These are phyloP conservation scores for Omphaloscelis lunosa DNA, from an alignment of 2,888 invertebrate species.

Conservation along the genomic window DNA sequence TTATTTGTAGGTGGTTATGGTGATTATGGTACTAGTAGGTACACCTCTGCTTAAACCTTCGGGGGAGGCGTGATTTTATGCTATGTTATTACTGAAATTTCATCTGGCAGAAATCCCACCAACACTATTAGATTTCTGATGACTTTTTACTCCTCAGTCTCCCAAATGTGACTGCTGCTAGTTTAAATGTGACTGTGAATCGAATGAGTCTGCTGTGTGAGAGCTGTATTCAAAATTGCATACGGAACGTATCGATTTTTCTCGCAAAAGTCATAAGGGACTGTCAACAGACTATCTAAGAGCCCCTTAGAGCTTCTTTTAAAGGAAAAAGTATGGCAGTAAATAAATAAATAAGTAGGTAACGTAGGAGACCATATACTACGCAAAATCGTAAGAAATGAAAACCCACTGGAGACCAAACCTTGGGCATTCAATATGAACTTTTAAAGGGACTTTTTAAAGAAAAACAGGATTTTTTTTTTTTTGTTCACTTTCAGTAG, in stretches of 20 bases:
- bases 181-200: too few species aligned
- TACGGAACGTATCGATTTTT: neutral
- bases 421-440: neutral
- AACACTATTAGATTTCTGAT: too few species aligned
- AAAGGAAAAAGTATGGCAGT: neutral
- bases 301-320: slow-evolving; percentile 1
- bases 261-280: neutral
- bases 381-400: slow-evolving; percentile 26
- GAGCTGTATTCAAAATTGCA: neutral
- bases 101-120: neutral
- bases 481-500: too few species aligned
- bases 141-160: too few species aligned
- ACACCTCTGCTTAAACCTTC: too few species aligned
- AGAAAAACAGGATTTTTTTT: neutral
- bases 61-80: too few species aligned
- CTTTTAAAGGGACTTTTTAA: neutral
- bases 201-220: too few species aligned
- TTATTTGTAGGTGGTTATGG: too few species aligned
- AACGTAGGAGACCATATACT: neutral
- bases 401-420: slow-evolving; percentile 21
- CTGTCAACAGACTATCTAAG: neutral
- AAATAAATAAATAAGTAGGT: slow-evolving; percentile 23
- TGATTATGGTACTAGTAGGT: too few species aligned
- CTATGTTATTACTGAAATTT: neutral
- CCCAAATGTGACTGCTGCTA: neutral